Evolutionary conservation across 35 echinoderm and acorn worm species (phyloP).

Genomic region (Amphiura filiformis): DNA sequence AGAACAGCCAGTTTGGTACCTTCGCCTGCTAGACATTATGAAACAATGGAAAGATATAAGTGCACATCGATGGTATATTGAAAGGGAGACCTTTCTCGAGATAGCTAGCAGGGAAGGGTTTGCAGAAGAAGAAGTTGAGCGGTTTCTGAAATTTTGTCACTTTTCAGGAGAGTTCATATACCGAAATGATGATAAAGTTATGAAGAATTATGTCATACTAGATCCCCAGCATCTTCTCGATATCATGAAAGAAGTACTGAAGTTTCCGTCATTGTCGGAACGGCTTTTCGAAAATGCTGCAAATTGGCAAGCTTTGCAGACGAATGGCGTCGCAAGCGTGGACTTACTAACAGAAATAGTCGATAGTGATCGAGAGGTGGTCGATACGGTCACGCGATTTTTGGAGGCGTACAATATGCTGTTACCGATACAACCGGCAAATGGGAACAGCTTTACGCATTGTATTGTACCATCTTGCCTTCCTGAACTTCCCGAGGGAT

Average conservation of each 20-base stretch:
- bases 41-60: background rate
- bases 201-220: constrained; percentile 30
- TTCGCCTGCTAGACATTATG: background rate
- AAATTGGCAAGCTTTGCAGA: constrained; percentile 3
- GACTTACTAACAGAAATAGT: constrained; percentile 9
- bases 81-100: background rate
- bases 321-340: background rate
- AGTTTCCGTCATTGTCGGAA: background rate
- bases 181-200: constrained; percentile 21
- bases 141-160: background rate
- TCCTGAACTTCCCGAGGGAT: background rate
- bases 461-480: constrained; percentile 22
- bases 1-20: constrained; percentile 13
- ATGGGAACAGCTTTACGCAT: background rate
- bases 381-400: background rate
- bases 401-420: constrained; percentile 22
- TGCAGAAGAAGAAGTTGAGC: background rate
- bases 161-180: constrained; percentile 36
- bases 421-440: background rate
- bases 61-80: background rate
- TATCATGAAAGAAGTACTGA: constrained; percentile 22
- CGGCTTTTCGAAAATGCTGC: background rate
- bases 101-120: background rate
- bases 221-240: constrained; percentile 21
- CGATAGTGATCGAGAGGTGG: background rate